Conservation (phyloP, 2,113 vertebrate genomes). For the Dicrurus megarhynchus region DNA sequence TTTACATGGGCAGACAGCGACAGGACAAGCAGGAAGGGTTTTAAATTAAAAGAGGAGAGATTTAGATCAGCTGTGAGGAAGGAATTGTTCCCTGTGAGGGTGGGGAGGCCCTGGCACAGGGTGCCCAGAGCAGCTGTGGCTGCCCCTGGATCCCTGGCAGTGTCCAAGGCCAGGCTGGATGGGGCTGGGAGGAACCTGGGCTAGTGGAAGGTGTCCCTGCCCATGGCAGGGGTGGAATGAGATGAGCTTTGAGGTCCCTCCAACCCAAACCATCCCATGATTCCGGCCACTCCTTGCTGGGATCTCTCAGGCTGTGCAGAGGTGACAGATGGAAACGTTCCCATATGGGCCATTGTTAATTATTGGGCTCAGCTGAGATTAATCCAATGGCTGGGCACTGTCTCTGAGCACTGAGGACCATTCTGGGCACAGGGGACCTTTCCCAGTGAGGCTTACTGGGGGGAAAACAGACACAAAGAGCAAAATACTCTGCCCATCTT, state of each 20-base stretch:
- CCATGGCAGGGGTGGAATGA: rapidly evolving
- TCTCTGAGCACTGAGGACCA: background rate
- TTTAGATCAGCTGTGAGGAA: background rate
- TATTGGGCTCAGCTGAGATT: background rate
- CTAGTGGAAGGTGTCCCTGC: background rate
- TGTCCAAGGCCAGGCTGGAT: rapidly evolving
- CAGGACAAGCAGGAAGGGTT: background rate
- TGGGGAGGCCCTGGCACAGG: background rate
- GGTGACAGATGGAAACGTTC: background rate
- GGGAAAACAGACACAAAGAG: background rate
- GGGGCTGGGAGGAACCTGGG: background rate
- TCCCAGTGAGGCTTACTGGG: rapidly evolving
- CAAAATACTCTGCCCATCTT: background rate
- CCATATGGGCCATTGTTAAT: background rate
- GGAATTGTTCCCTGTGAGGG: background rate
- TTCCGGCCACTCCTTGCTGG: background rate
- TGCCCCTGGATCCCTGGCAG: background rate
- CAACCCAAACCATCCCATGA: background rate
- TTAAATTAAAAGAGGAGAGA: background rate
- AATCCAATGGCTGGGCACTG: background rate
- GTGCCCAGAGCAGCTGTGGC: background rate
- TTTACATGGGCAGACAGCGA: rapidly evolving
- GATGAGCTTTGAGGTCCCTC: background rate
- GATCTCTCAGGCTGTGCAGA: background rate
- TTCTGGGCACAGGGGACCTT: background rate